A percentile compares a stretch with the other conserved stretches of the same genome.
Evolutionary conservation across 2,888 invertebrate genomes (phyloP).

Genomic region (Ichneumoninae sp.): DNA sequence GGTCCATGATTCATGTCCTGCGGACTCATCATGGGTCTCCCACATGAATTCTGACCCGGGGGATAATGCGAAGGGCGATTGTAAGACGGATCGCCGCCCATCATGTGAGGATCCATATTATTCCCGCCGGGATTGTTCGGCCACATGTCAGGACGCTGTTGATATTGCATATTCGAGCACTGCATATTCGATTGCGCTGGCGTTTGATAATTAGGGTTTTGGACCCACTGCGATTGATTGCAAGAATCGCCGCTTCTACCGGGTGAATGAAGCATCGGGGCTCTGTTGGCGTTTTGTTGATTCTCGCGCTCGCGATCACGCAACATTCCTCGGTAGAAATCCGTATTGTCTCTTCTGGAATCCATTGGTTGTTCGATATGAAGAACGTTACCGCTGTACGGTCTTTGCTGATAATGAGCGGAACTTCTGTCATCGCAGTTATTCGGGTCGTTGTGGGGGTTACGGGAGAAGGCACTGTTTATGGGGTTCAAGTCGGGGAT

Average conservation of each 20-base stretch:
- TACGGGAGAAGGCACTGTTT: slow-evolving; percentile 64
- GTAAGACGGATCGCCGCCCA: slow-evolving; percentile 63
- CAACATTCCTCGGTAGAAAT: slow-evolving; percentile 55
- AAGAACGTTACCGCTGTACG: slow-evolving; percentile 7
- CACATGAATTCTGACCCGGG: slow-evolving; percentile 63
- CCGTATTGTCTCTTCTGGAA: slow-evolving; percentile 51
- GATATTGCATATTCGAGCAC: slow-evolving; percentile 53
- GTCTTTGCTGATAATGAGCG: slow-evolving; percentile 48
- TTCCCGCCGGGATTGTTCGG: slow-evolving; percentile 61
- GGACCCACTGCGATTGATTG: slow-evolving; percentile 64
- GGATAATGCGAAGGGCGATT: slow-evolving; percentile 61
- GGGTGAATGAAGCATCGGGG: slow-evolving; percentile 62
- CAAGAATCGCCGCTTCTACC: slow-evolving; percentile 49
- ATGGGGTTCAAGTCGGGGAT: slow-evolving; percentile 57
- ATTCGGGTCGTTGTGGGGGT: slow-evolving; percentile 56
- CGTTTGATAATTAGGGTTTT: slow-evolving; percentile 51
- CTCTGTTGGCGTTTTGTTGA: slow-evolving; percentile 38
- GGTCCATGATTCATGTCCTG: slow-evolving; percentile 61
- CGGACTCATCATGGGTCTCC: slow-evolving; percentile 61
- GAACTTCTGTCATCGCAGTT: slow-evolving; percentile 51
- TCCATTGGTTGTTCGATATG: slow-evolving; percentile 16
- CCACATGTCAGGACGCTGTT: slow-evolving; percentile 73
- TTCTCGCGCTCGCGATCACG: slow-evolving; percentile 45
- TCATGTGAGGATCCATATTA: slow-evolving; percentile 69
- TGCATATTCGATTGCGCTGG: slow-evolving; percentile 39